Conservation (phyloP, 2,797 vertebrate genomes). For the Manis javanica region DNA sequence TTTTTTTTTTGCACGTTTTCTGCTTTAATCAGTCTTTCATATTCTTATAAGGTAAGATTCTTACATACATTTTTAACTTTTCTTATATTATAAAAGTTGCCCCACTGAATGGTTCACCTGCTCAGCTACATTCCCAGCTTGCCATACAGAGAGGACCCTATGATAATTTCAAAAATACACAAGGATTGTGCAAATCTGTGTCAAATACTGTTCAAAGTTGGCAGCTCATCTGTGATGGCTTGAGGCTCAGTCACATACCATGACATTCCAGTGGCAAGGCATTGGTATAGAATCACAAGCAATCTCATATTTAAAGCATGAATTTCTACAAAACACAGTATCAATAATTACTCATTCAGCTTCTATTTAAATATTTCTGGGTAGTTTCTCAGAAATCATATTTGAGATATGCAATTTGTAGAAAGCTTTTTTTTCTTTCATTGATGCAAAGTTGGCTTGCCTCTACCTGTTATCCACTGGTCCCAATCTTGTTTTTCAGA, state of each 20-base stretch:
- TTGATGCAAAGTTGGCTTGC: not conserved
- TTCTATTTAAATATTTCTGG: not conserved
- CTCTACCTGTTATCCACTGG: not conserved
- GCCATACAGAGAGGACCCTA: not conserved
- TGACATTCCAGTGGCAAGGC: not conserved
- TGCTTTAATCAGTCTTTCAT: not conserved
- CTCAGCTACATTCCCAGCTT: not conserved
- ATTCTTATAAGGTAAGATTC: not conserved
- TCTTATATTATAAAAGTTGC: not conserved
- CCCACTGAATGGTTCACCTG: not conserved
- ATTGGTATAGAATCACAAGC: not conserved
- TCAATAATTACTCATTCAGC: not conserved
- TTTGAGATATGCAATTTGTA: slow-evolving; percentile 35
- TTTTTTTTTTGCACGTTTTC: not conserved
- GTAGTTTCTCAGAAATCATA: slow-evolving; percentile 14
- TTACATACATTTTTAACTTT: not conserved
- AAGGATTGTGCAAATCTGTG: not conserved
- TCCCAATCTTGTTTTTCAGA: slow-evolving; percentile 35
- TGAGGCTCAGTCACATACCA: not conserved
- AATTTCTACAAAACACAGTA: not conserved
- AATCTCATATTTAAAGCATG: not conserved
- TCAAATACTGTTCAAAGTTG: not conserved
- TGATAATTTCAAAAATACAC: not conserved
- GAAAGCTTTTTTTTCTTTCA: not conserved
- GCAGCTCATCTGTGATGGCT: not conserved